Evolutionary conservation across 2,888 invertebrate species (phyloP), one percentile per base, ranked within the genome.

Genomic region (Lymantria dispar): DNA sequence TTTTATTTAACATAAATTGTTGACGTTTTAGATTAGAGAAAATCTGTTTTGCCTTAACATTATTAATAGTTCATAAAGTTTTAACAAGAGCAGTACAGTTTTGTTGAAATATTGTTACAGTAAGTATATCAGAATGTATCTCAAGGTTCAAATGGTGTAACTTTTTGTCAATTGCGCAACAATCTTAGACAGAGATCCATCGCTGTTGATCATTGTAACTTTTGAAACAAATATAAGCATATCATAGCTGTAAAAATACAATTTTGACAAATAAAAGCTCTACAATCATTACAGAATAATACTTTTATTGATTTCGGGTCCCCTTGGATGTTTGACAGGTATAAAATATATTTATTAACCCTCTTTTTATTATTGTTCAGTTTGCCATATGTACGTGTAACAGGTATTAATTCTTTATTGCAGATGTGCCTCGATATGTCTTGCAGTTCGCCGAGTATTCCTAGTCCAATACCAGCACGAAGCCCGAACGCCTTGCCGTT

Each of bases 211-310:
- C 88, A 87, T 91, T 91, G 87, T 91, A 91, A 92, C 91, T 83
- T 84, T 94, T 92, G 93, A 93, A 93, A 94, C 94, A 93, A 94
- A 94, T 94, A 93, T 95, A 95, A 96, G 96, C 96, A 96, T 96
- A 96, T 96, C 96, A 96, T 96, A 96, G 96, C 95, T 96, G 95
- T 96, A 96, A 95, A 94, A 94, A 93, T 93, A 93, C 93, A 93
- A 94, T 95, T 94, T 94, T 95, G 94, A 94, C 94, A 94, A 95
- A 95, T 95, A 95, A 95, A 94, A 94, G 93, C 93, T 93, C 91
- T 91, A 93, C 92, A 93, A 88, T 88, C 89, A 91, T 88, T 89
- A 87, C 83, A 83, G 72, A 78, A 71, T 54, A 67, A 66, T 60
- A 79, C 52, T 86, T 87, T 85, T 72, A 80, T 78, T 83, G 54